Evolutionary conservation across 2,797 vertebrate genomes (phyloP).

Genomic region (Xerus rutilus): DNA sequence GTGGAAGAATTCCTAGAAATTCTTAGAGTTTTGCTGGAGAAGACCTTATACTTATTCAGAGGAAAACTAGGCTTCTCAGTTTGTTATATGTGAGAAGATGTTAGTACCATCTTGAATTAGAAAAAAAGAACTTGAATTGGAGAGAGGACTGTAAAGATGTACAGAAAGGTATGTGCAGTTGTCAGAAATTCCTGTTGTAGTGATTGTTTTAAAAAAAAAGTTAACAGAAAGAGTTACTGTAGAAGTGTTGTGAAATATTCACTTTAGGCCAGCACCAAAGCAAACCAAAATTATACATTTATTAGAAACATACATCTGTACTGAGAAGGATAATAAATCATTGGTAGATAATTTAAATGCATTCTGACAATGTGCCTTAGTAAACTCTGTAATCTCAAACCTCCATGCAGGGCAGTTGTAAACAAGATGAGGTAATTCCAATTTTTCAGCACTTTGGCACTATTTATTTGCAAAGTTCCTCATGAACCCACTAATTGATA

Average conservation of each 20-base stretch:
- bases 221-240: conserved; percentile 47
- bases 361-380: conserved; percentile 51
- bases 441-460: conserved; percentile 80
- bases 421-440: conserved; percentile 83
- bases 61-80: conserved; percentile 1
- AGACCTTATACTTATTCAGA: not conserved
- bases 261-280: not conserved
- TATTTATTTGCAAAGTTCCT: conserved; percentile 74
- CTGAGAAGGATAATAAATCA: not conserved
- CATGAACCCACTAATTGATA: conserved; percentile 78
- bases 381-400: conserved; percentile 42
- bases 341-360: not conserved
- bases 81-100: not conserved
- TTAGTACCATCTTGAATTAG: not conserved
- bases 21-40: not conserved
- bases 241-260: conserved; percentile 35
- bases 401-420: conserved; percentile 72
- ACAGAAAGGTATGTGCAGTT: not conserved
- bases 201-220: not conserved
- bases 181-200: not conserved
- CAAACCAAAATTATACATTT: not conserved
- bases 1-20: conserved; percentile 13
- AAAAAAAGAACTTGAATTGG: not conserved
- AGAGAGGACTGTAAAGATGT: not conserved
- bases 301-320: conserved; percentile 7